A percentile compares a stretch with the other conserved stretches of the same genome.
phyloP scores from a whole-genome alignment of 2,888 invertebrate species.

The Leptopterna dolabrata region DNA sequence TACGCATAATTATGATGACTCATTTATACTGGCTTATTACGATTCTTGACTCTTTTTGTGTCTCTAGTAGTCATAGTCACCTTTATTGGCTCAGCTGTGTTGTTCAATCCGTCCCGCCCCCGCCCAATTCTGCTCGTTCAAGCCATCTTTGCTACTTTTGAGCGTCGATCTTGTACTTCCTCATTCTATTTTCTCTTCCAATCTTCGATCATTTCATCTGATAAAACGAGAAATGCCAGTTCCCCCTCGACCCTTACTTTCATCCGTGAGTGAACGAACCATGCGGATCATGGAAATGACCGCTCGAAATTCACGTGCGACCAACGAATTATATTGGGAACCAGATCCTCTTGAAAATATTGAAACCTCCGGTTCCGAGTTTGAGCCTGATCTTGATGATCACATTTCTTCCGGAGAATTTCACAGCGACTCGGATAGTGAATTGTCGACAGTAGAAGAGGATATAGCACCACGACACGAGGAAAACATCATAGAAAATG shows the following conservation, averaged over 20 bases:
- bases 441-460: neutral
- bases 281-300: neutral
- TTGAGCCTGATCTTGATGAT: neutral
- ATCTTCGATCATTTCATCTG: neutral
- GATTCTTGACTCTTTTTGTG: neutral
- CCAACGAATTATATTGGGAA: neutral
- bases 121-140: neutral
- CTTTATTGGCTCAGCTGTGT: conserved; percentile 25
- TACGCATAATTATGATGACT: neutral
- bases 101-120: neutral
- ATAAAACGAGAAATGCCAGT: neutral
- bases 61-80: neutral
- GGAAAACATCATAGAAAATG: neutral
- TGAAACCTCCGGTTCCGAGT: conserved; percentile 18
- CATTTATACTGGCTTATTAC: neutral
- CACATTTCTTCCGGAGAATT: conserved; percentile 1
- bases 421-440: neutral
- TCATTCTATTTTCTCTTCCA: neutral
- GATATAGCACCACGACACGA: neutral
- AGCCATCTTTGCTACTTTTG: neutral
- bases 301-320: neutral
- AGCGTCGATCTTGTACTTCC: neutral
- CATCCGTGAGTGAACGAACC: neutral
- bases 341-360: neutral
- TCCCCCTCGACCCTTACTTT: neutral